Evolutionary conservation across 2,113 vertebrate genomes (phyloP), one percentile per base, ranked within the genome.

Genomic region (Grammomys surdaster): DNA sequence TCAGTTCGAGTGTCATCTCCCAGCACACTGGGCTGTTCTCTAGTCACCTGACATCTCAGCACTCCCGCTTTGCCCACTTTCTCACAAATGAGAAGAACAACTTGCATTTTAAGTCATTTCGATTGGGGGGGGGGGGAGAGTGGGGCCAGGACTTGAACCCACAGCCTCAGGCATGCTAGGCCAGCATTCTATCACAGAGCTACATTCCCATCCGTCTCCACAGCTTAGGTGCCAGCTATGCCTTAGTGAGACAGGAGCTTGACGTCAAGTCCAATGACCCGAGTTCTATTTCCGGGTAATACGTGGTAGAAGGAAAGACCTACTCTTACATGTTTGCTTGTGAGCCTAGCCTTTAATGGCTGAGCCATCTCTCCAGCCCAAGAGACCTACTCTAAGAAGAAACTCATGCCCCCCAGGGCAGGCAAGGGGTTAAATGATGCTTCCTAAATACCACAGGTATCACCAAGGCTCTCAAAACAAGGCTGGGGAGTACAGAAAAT

Each of bases 391-490:
- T 40, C 40, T 75, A 84, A 73, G 76, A 81, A 76, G 14, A 92
- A 87, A 94, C 17, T 63, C 72, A 2, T 70, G 46, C 51, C 16
- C 56, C 43, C n/a, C 65, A 85, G 10, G 26, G 51, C 13, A 67
- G 7, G 43, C 33, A 70, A 60, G 51, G 67, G 19, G 51, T 95
- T 91, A 76, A 91, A 84, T 78, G 63, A 84, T 20, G 88, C 51
- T 80, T 88, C 72, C 48, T 65, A 65, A 22, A 75, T n/a, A 94
- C 65, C 82, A 60, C 5, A 43, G 48, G 54, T 70, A 51, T 14
- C 48, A 91, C 48, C 88, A 36, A 82, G 16, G 70, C 48, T 33
- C 54, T 73, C 92, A 78, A 90, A 93, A 90, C 56, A 43, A 94
- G 60, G 63, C 28, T 90, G 40, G 82, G 24, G 36, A 89, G 9